Conservation (phyloP, 2,888 invertebrate species). For the Liodrosophila aerea region DNA sequence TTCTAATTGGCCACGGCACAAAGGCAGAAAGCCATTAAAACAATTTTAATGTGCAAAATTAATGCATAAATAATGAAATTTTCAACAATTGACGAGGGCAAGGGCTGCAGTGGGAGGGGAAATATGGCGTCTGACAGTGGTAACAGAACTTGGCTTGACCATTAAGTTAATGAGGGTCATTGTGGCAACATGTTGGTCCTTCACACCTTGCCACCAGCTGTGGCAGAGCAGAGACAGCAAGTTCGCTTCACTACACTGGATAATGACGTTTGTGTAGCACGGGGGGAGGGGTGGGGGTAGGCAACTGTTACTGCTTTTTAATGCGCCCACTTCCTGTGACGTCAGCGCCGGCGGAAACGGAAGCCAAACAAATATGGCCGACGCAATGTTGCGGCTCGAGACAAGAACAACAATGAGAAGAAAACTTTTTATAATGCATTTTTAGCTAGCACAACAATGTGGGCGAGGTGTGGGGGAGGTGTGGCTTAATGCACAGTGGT, state of each 20-base stretch:
- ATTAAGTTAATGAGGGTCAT: constrained; percentile 76
- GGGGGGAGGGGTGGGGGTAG: not conserved
- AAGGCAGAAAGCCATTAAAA: constrained; percentile 52
- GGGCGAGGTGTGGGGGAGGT: not conserved
- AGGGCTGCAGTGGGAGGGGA: not conserved
- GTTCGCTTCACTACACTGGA: constrained; percentile 14
- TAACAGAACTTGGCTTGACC: constrained; percentile 53
- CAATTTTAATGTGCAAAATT: constrained; percentile 59
- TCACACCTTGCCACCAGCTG: constrained; percentile 58
- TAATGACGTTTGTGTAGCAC: constrained; percentile 51
- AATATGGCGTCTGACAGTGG: not conserved
- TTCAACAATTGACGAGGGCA: constrained; percentile 30
- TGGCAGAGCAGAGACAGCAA: constrained; percentile 8
- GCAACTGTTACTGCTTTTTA: constrained; percentile 39
- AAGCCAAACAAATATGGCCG: constrained; percentile 72
- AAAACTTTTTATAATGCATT: constrained; percentile 71
- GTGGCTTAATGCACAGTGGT: constrained; percentile 38
- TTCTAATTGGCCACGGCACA: constrained; percentile 63
- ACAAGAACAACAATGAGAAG: constrained; percentile 51
- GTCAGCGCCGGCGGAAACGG: constrained; percentile 58
- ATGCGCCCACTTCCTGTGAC: constrained; percentile 60
- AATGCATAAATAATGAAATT: constrained; percentile 59
- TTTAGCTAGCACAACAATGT: constrained; percentile 38
- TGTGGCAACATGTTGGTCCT: constrained; percentile 65
- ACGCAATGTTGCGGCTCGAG: constrained; percentile 40